Percentiles rank a stretch among this genome's conserved stretches.
Conservation (phyloP, 1,140 invertebrate species). For the Harlomillsia oculata region DNA sequence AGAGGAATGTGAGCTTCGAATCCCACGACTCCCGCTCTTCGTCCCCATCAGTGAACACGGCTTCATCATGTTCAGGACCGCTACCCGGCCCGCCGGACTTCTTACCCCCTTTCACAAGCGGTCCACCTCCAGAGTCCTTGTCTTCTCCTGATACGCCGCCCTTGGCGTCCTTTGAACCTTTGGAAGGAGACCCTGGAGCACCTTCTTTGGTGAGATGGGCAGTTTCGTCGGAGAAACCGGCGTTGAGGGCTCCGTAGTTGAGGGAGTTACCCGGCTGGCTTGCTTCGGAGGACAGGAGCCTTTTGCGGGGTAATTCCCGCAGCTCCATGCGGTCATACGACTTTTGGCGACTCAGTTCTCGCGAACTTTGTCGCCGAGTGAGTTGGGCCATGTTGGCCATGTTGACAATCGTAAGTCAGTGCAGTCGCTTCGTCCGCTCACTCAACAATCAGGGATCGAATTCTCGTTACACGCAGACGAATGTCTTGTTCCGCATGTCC, state of each 20-base stretch:
- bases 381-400: conserved; percentile 85
- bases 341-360: conserved; percentile 66
- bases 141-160: neutral
- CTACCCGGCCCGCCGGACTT: neutral
- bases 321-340: conserved; percentile 75
- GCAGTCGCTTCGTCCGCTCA: neutral
- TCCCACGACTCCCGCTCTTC: conserved; percentile 81
- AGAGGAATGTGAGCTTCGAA: conserved; percentile 78
- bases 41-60: conserved; percentile 49
- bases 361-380: conserved; percentile 71
- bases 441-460: too few species aligned
- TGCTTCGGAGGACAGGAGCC: conserved; percentile 59
- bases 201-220: conserved; percentile 43
- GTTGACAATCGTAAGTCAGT: conserved; percentile 4
- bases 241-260: conserved; percentile 71
- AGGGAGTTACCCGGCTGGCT: conserved; percentile 41
- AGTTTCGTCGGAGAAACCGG: conserved; percentile 66
- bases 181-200: conserved; percentile 5
- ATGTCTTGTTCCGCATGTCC: neutral
- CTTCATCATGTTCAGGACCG: conserved; percentile 20
- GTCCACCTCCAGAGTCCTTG: neutral
- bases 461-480: too few species aligned
- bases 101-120: conserved; percentile 1
- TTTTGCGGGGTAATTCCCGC: conserved; percentile 62
- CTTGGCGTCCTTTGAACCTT: conserved; percentile 1